A percentile compares a stretch with the other conserved stretches of the same genome.
These are phyloP conservation scores for Pasiphila rectangulata DNA, from an alignment of 2,888 invertebrate genomes.

Conservation along the genomic window DNA sequence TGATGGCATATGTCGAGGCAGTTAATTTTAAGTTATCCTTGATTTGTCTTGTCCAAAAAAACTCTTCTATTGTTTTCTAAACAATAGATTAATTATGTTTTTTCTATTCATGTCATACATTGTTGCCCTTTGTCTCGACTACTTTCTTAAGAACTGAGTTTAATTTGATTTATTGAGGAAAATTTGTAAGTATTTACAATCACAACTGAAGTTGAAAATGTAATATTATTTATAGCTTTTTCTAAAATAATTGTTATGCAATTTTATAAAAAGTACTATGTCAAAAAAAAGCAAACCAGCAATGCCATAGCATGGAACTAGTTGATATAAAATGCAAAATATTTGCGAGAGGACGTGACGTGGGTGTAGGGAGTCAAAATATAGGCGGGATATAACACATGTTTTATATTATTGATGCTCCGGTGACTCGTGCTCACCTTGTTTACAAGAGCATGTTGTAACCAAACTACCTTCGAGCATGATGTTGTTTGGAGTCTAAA, in stretches of 20 bases:
- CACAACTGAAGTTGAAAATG: too few species aligned
- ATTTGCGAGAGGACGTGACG: slow-evolving; percentile 19
- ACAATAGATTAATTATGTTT: slow-evolving; percentile 12
- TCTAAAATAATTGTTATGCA: too few species aligned
- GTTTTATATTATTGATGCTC: slow-evolving; percentile 77
- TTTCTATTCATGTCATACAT: slow-evolving; percentile 9
- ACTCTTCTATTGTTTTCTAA: slow-evolving; percentile 12
- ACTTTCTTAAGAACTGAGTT: too few species aligned
- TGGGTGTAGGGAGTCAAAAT: slow-evolving; percentile 48
- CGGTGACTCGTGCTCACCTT: slow-evolving; percentile 59
- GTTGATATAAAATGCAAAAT: slow-evolving; percentile 31
- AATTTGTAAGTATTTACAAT: not conserved
- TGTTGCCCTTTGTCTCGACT: too few species aligned
- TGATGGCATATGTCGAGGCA: not conserved
- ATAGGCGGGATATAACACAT: slow-evolving; percentile 60
- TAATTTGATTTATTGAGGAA: too few species aligned
- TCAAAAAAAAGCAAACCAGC: not conserved
- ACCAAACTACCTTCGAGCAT: too few species aligned
- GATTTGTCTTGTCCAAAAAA: slow-evolving; percentile 14
- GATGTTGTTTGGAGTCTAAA: too few species aligned
- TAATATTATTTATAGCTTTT: too few species aligned
- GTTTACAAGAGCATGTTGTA: slow-evolving; percentile 48
- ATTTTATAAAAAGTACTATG: too few species aligned
- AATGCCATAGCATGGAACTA: slow-evolving; percentile 10
- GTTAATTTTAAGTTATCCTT: slow-evolving; percentile 1